Evolutionary conservation across 2,113 vertebrate genomes (phyloP), one percentile per base, ranked within the genome.

Genomic region (Thryonomys swinderianus): DNA sequence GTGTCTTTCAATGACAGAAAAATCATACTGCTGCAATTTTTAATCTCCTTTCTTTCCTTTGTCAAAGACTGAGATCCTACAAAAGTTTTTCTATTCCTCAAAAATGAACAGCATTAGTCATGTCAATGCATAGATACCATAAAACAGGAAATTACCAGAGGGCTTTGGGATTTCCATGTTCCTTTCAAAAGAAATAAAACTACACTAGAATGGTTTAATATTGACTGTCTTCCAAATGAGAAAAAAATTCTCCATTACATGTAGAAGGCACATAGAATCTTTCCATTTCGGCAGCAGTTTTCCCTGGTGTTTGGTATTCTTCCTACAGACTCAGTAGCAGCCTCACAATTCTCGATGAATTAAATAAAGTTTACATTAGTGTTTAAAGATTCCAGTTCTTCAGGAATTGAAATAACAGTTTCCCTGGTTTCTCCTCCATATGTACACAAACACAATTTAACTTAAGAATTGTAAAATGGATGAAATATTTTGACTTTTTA

Each of bases 91-190:
- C 85, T 81, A 5, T 80, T 48, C 14, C 42, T 91, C 51, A 74
- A 59, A 73, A 85, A 30, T 79, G 85, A 93, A 88, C 21, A 69
- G 13, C 18, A 84, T 85, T 69, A 92, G 59, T 82, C 73, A 51
- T 14, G n/a, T 30, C 32, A 71, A 20, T 78, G 53, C 45, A 81
- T 85, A 62, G 86, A 53, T 32, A 71, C 14, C 61, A 71, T 71
- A 78, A 81, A 93, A n/a, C 57, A 95, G 92, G 67, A 81, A 79
- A 91, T 93, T 71, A 92, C 66, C n/a, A 78, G 32, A 14, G 16
- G 32, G 42, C 42, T 89, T 78, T 14, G 42, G 27, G 76, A 96
- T 69, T 89, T 92, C 25, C 86, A 2, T 69, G 17, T 84, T 57
- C 34, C 37, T 92, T 42, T 95, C 71, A 59, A 37, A 92, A 55